Percentiles rank a stretch among this genome's conserved stretches.
phyloP scores from a whole-genome alignment of 2,113 vertebrate species.

The Paralichthys olivaceus region DNA sequence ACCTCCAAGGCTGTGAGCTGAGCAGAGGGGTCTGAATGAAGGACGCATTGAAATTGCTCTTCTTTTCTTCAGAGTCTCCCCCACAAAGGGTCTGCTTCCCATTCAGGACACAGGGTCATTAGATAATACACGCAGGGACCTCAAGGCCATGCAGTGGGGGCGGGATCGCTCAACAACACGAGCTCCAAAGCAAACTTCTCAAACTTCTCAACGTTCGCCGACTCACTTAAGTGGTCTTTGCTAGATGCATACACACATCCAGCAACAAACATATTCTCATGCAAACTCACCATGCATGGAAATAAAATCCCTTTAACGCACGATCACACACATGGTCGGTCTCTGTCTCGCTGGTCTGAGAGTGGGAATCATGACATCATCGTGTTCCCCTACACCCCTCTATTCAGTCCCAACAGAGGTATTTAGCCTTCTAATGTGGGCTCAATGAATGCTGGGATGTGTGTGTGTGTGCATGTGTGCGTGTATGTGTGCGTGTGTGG shows the following conservation, averaged over 20 bases:
- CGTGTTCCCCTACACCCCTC: slow-evolving; percentile 14
- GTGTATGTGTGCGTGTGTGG: background rate
- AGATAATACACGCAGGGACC: slow-evolving; percentile 73
- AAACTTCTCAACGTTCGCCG: slow-evolving; percentile 31
- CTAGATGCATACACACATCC: slow-evolving; percentile 27
- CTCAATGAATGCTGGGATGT: slow-evolving; percentile 30
- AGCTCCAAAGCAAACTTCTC: slow-evolving; percentile 13
- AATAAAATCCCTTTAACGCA: slow-evolving; percentile 14
- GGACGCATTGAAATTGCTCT: slow-evolving; percentile 65
- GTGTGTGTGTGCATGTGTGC: slow-evolving; percentile 1
- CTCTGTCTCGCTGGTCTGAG: slow-evolving; percentile 41
- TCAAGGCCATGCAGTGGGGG: slow-evolving; percentile 68
- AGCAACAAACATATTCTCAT: slow-evolving; percentile 38
- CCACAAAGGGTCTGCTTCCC: slow-evolving; percentile 75
- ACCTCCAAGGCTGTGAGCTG: slow-evolving; percentile 56
- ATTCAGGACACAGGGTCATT: slow-evolving; percentile 79
- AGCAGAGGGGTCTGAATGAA: slow-evolving; percentile 62
- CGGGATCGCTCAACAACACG: slow-evolving; percentile 53
- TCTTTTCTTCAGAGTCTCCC: slow-evolving; percentile 55
- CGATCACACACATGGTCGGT: slow-evolving; percentile 10
- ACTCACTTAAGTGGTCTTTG: slow-evolving; percentile 30
- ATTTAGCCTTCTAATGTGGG: slow-evolving; percentile 39
- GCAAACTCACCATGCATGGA: background rate
- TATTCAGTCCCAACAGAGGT: slow-evolving; percentile 39
- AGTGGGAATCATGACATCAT: slow-evolving; percentile 65